Conservation (phyloP, 1,140 invertebrate genomes). For the Condylostylus longicornis region DNA sequence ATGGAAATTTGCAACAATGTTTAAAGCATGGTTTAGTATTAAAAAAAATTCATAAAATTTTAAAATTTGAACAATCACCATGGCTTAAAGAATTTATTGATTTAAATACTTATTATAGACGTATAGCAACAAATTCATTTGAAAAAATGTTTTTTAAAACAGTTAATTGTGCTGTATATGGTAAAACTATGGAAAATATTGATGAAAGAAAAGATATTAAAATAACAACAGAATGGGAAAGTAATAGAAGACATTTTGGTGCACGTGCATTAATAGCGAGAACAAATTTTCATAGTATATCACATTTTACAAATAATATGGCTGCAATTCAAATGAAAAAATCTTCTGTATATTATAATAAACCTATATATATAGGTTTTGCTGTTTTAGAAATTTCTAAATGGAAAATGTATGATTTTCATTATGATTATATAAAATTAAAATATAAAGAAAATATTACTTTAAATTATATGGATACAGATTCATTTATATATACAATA, state of each 20-base stretch:
- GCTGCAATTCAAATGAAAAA: conserved; percentile 12
- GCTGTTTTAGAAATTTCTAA: conserved; percentile 15
- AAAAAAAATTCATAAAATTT: conserved; percentile 28
- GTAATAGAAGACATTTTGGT: conserved; percentile 8
- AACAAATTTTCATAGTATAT: conserved; percentile 16
- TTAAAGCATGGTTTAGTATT: conserved; percentile 25
- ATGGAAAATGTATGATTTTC: too few species aligned
- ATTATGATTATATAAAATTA: conserved; percentile 15
- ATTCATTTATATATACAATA: too few species aligned
- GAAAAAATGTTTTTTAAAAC: conserved; percentile 35
- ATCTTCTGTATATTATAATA: conserved; percentile 11
- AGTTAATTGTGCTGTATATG: conserved; percentile 33
- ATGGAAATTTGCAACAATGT: conserved; percentile 24
- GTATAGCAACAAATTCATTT: conserved; percentile 25
- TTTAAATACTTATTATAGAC: conserved; percentile 26
- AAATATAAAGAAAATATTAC: conserved; percentile 10
- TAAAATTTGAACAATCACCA: conserved; percentile 27
- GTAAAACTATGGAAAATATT: conserved; percentile 35
- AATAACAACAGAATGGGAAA: conserved; percentile 16
- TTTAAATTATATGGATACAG: too few species aligned
- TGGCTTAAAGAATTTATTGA: conserved; percentile 33
- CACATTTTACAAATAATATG: conserved; percentile 17
- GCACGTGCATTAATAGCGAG: conserved; percentile 19
- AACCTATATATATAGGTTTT: conserved; percentile 16
- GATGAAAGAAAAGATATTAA: conserved; percentile 24